Conservation (phyloP, 1,140 invertebrate species). For the Subanguina moxae region DNA sequence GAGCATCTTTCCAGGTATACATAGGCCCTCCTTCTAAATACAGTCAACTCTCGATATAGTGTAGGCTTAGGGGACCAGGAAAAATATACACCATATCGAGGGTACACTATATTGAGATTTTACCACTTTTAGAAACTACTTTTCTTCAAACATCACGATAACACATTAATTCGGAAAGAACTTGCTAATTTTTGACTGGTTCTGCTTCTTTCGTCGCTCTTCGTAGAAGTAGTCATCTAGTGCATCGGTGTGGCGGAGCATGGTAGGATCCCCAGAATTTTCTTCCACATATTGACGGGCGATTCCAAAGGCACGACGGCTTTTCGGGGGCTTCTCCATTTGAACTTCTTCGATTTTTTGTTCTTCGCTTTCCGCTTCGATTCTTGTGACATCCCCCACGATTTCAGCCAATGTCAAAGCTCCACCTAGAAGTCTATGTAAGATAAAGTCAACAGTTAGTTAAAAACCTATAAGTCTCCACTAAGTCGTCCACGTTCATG, state of each 20-base stretch:
- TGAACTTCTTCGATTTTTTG: neutral
- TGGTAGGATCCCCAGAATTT: slow-evolving; percentile 3
- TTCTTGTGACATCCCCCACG: slow-evolving; percentile 1
- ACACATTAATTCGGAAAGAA: slow-evolving; percentile 1
- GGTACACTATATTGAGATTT: too few relatives aligned
- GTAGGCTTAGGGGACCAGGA: too few relatives aligned
- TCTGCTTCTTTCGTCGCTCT: slow-evolving; percentile 2
- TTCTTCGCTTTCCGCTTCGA: neutral
- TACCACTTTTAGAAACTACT: neutral
- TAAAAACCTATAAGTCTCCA: too few relatives aligned
- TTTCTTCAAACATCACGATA: slow-evolving; percentile 1
- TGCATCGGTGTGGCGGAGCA: slow-evolving; percentile 5
- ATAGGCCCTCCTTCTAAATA: too few relatives aligned
- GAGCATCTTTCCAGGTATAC: too few relatives aligned
- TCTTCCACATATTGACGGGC: slow-evolving; percentile 3
- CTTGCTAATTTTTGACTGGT: neutral
- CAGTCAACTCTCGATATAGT: too few relatives aligned
- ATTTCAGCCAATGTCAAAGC: neutral
- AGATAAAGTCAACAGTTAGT: too few relatives aligned
- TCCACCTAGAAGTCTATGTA: slow-evolving; percentile 1
- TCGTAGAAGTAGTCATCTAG: slow-evolving; percentile 1
- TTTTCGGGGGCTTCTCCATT: neutral
- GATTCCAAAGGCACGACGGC: neutral
- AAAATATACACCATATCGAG: too few relatives aligned
- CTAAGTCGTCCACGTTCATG: too few relatives aligned